Evolutionary conservation across 2,888 invertebrate genomes (phyloP), one percentile per base, ranked within the genome.

Genomic region (Coleophora flavipennella): DNA sequence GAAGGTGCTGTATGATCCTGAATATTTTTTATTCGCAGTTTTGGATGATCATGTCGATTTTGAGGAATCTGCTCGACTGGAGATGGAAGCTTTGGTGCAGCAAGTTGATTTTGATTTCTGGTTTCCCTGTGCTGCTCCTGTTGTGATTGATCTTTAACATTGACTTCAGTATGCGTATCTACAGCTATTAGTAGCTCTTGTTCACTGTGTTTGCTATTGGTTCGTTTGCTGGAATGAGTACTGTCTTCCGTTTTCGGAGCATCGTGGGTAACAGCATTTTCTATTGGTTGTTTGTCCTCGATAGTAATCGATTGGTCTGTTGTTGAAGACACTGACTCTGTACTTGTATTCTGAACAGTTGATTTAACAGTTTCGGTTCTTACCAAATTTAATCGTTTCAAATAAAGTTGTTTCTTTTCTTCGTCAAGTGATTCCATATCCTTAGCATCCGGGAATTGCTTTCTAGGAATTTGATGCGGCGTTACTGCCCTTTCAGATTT

Each of bases 81-180:
- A 33, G 33, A 33, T 33, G 33, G 33, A 33, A 13, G 10, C 10
- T 13, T 33, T 33, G 33, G 12, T 33, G 33, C 13, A 33, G 33
- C 33, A 33, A 33, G 33, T 33, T 33, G 33, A 33, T 33, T 33
- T 33, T 33, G 33, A 10, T 13, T 33, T 33, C 14, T 13, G 33
- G 12, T 33, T 33, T 33, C 33, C 33, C 13, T 33, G 33, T 3
- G 33, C 33, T 33, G 33, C 33, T 33, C 33, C 13, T 33, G 33
- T 33, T 33, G 33, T 10, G 33, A 33, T 10, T 33, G 33, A 33
- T 33, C 33, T 33, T 33, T 13, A 33, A 11, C 10, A 13, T 33
- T 13, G 27, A 27, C 9, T 8, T 27, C 27, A 8, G 7, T 27
- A 27, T 8, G 6, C 9, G 27, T 9, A 27, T 27, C 27, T 27